A percentile compares a stretch with the other conserved stretches of the same genome.
Evolutionary conservation across 2,113 vertebrate genomes (phyloP).

Genomic region (Coracopsis vasa): DNA sequence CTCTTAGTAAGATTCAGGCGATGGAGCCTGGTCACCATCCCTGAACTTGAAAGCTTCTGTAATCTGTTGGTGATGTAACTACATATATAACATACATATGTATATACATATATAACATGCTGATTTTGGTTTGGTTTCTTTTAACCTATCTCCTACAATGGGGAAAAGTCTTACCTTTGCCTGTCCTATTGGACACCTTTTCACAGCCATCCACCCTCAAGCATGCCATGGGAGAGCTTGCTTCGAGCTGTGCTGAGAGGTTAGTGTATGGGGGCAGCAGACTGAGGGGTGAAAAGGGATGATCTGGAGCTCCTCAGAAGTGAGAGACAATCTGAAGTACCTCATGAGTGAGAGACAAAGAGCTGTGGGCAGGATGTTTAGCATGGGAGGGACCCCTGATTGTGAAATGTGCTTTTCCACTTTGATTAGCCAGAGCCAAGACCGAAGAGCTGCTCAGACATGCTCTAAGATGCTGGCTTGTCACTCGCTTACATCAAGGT

Average conservation of each 20-base stretch:
- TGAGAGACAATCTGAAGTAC: not conserved
- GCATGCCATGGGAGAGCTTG: not conserved
- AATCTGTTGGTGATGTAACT: not conserved
- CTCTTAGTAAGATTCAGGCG: not conserved
- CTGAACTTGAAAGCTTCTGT: accelerated
- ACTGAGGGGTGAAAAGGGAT: not conserved
- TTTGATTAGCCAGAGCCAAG: not conserved
- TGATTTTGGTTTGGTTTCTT: not conserved
- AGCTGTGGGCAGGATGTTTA: not conserved
- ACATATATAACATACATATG: too few species aligned
- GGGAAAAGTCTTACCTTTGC: not conserved
- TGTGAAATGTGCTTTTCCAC: not conserved
- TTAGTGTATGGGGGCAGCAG: not conserved
- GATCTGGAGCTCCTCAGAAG: not conserved
- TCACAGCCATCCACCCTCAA: not conserved
- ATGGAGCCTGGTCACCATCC: not conserved
- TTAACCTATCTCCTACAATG: accelerated
- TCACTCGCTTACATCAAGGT: not conserved
- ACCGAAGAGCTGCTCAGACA: not conserved
- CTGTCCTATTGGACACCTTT: not conserved
- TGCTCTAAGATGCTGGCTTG: not conserved
- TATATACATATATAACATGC: too few species aligned
- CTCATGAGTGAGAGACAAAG: not conserved
- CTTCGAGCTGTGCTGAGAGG: not conserved
- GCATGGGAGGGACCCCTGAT: conserved; percentile 22